Base-by-base conservation (phyloP, 1,140 invertebrate species). In the Neuroterus valhalla region DNA sequence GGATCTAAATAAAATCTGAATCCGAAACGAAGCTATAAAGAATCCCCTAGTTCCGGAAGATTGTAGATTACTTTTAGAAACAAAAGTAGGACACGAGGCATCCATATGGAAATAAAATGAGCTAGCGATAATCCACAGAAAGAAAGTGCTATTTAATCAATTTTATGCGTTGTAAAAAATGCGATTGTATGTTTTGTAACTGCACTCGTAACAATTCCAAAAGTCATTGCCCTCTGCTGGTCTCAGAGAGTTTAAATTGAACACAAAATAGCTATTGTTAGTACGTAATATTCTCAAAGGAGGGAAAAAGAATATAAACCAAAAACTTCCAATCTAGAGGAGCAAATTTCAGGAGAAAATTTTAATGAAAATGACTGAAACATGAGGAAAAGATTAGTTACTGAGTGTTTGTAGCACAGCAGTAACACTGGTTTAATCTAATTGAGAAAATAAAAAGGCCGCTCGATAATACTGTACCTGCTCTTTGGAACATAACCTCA, bases 211-310 rank as follows among this genome's bases (percentile, higher is more conserved):
- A 62, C 55, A 26, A 62, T 62, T 62, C 12, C 15, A 62, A 0
- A 26, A 15, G 21, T 6, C 15, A 26, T 62, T 62, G 55, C 23
- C 55, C 23, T 31, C 14, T 31, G 2, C 23, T 6, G 12, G 55
- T 62, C 55, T n/a, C 23, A 4, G 12, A 62, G 31, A 31, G 31
- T 62, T 62, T 38, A 62, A 62, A 62, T 62, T 31, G 31, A 62
- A 31, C 31, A 62, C n/a, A 62, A 62, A 55, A 55, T 23, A n/a
- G n/a, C 26, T 62, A 11, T 62, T 2, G 17, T 21, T 21, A 50
- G n/a, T 15, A 48, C 17, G n/a, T n/a, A n/a, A n/a, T 38, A 5
- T 38, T 38, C 31, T 38, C 3, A 38, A 8, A 10, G 3, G 31
- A 10, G 3, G 31, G 5, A 5, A 38, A 38, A 8, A 38, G 6